Conservation (phyloP, 2,888 invertebrate genomes). For the Zaprionus obscuricornis region DNA sequence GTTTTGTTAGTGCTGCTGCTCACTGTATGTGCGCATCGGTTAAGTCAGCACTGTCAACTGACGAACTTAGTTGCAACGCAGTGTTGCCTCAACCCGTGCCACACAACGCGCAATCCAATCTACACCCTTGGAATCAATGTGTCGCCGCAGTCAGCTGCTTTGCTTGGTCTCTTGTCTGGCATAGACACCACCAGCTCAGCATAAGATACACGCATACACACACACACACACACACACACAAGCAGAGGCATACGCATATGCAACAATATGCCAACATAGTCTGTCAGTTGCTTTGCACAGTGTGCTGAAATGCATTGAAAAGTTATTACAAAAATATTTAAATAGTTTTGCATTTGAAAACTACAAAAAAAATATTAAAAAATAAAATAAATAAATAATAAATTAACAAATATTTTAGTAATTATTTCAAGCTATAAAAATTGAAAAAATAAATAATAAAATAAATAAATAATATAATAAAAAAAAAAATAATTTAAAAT, state of each 20-base stretch:
- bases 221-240: slow-evolving; percentile 21
- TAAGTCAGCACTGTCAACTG: slow-evolving; percentile 44
- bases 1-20: no score
- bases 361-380: no score
- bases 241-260: background rate
- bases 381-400: no score
- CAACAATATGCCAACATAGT: background rate
- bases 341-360: no score
- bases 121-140: slow-evolving; percentile 66
- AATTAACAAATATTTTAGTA: no score
- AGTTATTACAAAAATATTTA: no score
- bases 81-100: background rate
- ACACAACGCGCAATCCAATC: slow-evolving; percentile 15
- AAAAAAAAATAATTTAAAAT: no score
- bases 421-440: no score
- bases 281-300: slow-evolving; percentile 22
- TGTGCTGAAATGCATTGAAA: no score
- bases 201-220: slow-evolving; percentile 2
- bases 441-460: no score
- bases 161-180: slow-evolving; percentile 9
- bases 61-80: slow-evolving; percentile 21
- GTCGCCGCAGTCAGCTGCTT: slow-evolving; percentile 49
- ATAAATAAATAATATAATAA: no score
- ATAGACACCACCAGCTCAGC: slow-evolving; percentile 33
- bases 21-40: slow-evolving; percentile 24